Base-by-base conservation (phyloP, 2,888 invertebrate genomes). In the Scaptomyza caliginosa region DNA sequence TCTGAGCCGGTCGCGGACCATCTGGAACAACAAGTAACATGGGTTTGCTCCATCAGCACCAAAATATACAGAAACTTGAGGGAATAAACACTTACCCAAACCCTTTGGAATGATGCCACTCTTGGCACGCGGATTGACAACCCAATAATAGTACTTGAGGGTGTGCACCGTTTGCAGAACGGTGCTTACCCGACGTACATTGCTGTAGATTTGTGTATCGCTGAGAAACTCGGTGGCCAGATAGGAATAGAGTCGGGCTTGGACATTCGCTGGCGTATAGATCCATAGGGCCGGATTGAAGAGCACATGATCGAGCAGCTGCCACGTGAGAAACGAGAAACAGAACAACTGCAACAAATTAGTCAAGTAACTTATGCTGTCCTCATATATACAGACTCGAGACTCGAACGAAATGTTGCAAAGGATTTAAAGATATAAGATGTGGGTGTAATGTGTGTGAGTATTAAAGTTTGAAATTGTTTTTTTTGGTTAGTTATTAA, bases 261-360 rank as follows among this genome's bases (percentile, higher is more conserved):
- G 99, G 7, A 99, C 99, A 74, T 96, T 95, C 28, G 99, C 97
- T 49, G 98, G 97, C 10, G 99, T 98, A 92, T 99, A 97, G 89
- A 99, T 99, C 99, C 99, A 99, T 69, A 99, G 93, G 26, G 98
- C 97, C 7, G 99, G 99, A 94, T 99, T 99, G 94, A 99, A 99
- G 77, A 99, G 95, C 64, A 99, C 96, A 93, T 99, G 98, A 93
- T 99, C 99, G 93, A 99, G 94, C 85, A 99, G 94, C 96, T 99
- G 98, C 95, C 96, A 96, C 89, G 96, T 96, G 90, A 96, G 93
- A 93, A 96, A 96, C 90, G 96, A 96, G 94, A 96, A 96, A 93
- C 96, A 96, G 94, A 96, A 96, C 92, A 95, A 95, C 96, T 96
- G 94, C 82, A 23, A 5, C 4, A 64, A 78, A 93, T 94, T 95